Evolutionary conservation across 1,140 invertebrate genomes (phyloP), one percentile per base, ranked within the genome.

Genomic region (Acromyrmex heyeri): DNA sequence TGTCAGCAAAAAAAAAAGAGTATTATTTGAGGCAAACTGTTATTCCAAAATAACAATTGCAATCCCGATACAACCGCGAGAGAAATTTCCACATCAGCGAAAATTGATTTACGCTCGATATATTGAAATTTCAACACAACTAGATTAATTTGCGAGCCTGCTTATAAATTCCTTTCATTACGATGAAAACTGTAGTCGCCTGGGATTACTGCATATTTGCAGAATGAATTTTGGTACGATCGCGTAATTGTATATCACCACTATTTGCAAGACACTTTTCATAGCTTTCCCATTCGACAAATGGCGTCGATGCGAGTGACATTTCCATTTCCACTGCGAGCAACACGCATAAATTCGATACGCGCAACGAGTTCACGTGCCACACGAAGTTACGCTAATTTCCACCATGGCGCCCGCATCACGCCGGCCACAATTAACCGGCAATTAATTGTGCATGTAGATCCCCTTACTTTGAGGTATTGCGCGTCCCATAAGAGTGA

Each of bases 281-380:
- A 73, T 61, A 61, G 38, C 69, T 73, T 55, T 73, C 69, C 16
- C 79, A 18, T 73, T 73, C 65, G 77, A 34, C 64, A 55, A 81
- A 70, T 81, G 55, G 24, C 67, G 55, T 75, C 79, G 69, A 34
- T 59, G 67, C 55, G 55, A 50, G 30, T 75, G 79, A 83, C 69
- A 61, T 61, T 83, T 62, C 69, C 79, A 83, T 83, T 83, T 75
- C 69, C 53, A 83, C 55, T 83, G 78, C 73, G 44, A 38, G 16
- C 48, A 59, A 81, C 67, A 34, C 73, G 86, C 73, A 89, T 90
- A 87, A 90, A 90, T 89, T 90, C 55, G 73, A 90, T 59, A 64
- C 88, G 65, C 78, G 85, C 75, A 89, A 90, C 89, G 79, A 90
- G 73, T 87, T 69, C 78, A 59, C 67, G 44, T 48, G 85, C 86